Evolutionary conservation across 2,797 vertebrate species (phyloP), one percentile per base, ranked within the genome.

Genomic region (Coregonus sp.): DNA sequence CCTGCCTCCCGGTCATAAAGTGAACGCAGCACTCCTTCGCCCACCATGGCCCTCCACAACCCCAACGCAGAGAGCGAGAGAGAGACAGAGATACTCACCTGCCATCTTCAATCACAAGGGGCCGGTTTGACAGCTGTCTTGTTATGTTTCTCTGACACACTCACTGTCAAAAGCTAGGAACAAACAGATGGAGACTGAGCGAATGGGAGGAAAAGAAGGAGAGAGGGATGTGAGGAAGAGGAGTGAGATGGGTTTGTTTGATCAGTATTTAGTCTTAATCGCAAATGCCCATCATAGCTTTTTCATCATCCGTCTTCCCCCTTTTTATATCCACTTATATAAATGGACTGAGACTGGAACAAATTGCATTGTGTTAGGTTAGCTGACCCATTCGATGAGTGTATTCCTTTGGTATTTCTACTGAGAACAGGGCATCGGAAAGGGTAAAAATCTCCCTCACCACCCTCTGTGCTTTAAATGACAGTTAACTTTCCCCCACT

Each of bases 101-200:
- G 96, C 94, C 93, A 94, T 95, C 94, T 95, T 95, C 95, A 94
- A 88, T 97, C 96, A 96, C 73, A 71, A 85, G 91, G 80, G 91
- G 81, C 90, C 90, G 92, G 92, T 95, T 33, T 94, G 94, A 96
- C 92, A 94, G 92, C 92, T 94, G 93, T 93, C 92, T 91, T 85
- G 90, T 91, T 88, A 86, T 83, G 81, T 91, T 92, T 87, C 85
- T 87, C 79, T 78, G 87, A 92, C 80, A 80, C 25, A 63, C 81
- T 84, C 52, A 31, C 81, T 81, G 87, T 92, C 92, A 94, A 93
- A 92, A 94, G 93, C 90, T 94, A 89, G 91, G 89, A 90, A 89
- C 89, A 91, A 93, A 93, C 87, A 50, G 91, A 94, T 89, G 92
- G 80, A 70, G 88, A 73, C 86, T 89, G 87, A 89, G 69, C 85